Evolutionary conservation across 2,113 vertebrate species (phyloP).

Genomic region (Motacilla alba): DNA sequence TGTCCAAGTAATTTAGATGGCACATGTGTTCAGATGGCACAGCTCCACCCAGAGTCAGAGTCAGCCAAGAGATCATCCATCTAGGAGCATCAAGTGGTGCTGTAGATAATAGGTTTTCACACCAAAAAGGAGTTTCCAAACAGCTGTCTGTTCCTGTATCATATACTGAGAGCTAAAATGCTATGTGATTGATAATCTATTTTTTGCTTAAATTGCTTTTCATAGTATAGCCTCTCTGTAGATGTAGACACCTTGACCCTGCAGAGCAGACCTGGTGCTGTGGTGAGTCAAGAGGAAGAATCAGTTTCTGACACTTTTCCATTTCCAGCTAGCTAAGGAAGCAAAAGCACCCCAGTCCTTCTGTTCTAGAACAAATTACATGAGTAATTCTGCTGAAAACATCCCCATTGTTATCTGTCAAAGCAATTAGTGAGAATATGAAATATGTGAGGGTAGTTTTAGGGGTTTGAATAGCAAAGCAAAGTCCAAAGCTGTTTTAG

Average conservation of each 20-base stretch:
- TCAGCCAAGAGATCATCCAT: constrained; percentile 55
- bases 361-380: not conserved
- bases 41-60: constrained; percentile 25
- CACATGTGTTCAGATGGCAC: constrained; percentile 68
- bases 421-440: not conserved
- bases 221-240: not conserved
- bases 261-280: not conserved
- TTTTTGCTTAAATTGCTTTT: not conserved
- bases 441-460: not conserved
- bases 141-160: constrained; percentile 13
- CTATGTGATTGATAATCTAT: not conserved
- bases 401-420: not conserved
- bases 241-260: not conserved
- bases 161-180: not conserved
- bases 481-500: not conserved
- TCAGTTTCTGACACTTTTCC: not conserved
- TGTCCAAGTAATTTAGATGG: constrained; percentile 64
- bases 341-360: not conserved
- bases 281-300: not conserved
- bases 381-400: not conserved
- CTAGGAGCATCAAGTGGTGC: constrained; percentile 17
- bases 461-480: not conserved
- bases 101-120: not conserved
- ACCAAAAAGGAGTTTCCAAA: constrained; percentile 40
- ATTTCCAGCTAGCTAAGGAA: not conserved